These are phyloP conservation scores for Lampris incognitus DNA, from an alignment of 2,113 vertebrate species.

Conservation along the genomic window DNA sequence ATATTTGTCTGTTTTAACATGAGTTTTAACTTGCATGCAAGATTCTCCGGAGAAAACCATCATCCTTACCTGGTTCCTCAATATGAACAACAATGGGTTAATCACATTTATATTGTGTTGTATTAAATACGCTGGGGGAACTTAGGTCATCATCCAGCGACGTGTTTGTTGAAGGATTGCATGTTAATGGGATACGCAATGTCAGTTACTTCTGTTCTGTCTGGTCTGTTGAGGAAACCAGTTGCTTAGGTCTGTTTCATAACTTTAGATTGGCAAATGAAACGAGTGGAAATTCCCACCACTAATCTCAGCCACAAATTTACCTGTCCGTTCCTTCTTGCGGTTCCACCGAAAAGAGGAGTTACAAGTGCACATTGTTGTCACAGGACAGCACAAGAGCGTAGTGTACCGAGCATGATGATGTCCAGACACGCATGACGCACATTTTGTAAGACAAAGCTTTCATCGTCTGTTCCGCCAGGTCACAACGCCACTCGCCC, in stretches of 20 bases:
- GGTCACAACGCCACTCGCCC: constrained; percentile 7
- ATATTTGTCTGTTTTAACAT: neutral
- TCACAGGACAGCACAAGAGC: neutral
- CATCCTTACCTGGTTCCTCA: constrained; percentile 14
- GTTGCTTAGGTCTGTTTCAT: neutral
- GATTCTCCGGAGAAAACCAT: neutral
- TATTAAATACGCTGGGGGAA: constrained; percentile 16
- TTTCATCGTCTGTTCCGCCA: constrained; percentile 19
- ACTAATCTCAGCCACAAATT: neutral
- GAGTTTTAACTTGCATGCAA: constrained; percentile 8
- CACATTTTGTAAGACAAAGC: neutral
- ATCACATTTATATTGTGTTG: constrained; percentile 7
- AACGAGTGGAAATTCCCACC: constrained; percentile 21
- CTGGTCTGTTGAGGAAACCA: constrained; percentile 7
- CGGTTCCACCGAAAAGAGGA: constrained; percentile 10
- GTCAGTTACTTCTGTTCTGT: neutral
- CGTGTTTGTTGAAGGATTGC: neutral
- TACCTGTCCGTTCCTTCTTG: constrained; percentile 21
- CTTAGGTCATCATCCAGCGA: neutral
- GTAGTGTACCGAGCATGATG: neutral
- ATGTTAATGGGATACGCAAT: constrained; percentile 22
- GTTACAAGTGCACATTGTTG: neutral
- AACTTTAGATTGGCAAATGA: constrained; percentile 10
- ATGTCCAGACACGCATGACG: constrained; percentile 13
- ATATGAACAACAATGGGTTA: neutral